phyloP scores from a whole-genome alignment of 2,888 invertebrate genomes.

The Formica aserva region DNA sequence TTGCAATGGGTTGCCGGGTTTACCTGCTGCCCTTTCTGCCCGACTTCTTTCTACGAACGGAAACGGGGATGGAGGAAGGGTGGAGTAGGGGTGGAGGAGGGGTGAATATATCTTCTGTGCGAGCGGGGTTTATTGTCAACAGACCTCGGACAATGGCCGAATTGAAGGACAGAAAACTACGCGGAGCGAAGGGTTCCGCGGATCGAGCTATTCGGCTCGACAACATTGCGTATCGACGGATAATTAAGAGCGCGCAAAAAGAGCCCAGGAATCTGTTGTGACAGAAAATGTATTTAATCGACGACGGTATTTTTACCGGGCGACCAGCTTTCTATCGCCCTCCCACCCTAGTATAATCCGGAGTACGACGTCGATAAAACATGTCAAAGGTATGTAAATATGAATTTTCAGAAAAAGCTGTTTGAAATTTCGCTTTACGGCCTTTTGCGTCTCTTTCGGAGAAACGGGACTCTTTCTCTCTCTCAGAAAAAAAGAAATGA shows the following conservation, averaged over 20 bases:
- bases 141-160: slow-evolving; percentile 53
- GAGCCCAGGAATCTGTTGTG: slow-evolving; percentile 24
- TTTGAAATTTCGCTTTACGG: neutral
- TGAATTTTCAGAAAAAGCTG: slow-evolving; percentile 4
- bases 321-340: neutral
- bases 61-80: neutral
- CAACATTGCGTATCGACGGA: slow-evolving; percentile 40
- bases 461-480: neutral
- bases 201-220: slow-evolving; percentile 1
- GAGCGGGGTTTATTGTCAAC: slow-evolving; percentile 42
- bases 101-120: slow-evolving; percentile 19
- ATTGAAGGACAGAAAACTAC: slow-evolving; percentile 44
- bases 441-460: neutral
- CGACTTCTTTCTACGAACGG: slow-evolving; percentile 40
- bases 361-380: neutral
- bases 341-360: neutral
- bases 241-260: slow-evolving; percentile 42
- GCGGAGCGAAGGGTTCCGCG: neutral
- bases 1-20: slow-evolving; percentile 37
- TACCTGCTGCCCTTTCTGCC: slow-evolving; percentile 46
- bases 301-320: neutral
- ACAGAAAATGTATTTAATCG: slow-evolving; percentile 19
- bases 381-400: neutral
- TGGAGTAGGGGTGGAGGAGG: too few species aligned
- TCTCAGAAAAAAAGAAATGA: neutral